Conservation (phyloP, 2,113 vertebrate species). For the Benitochromis conjunctus region DNA sequence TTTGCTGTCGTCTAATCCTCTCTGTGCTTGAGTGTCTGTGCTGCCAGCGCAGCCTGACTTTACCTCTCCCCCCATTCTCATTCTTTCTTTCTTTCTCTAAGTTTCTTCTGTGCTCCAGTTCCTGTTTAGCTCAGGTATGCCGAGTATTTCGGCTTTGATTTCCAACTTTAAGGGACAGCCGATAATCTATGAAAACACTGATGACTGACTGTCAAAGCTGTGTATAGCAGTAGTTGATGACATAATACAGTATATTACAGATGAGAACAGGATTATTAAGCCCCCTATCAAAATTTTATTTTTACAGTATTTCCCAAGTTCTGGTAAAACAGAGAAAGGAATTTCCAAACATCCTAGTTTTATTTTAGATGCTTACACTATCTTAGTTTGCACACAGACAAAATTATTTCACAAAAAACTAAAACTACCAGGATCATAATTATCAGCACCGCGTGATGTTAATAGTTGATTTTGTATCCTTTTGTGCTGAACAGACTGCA, state of each 20-base stretch:
- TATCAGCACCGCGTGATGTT: background rate
- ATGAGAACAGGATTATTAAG: background rate
- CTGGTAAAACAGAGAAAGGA: background rate
- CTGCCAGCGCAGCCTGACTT: background rate
- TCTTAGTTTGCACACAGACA: background rate
- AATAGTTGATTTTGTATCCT: background rate
- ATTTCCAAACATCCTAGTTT: background rate
- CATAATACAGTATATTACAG: background rate
- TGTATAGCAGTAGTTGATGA: background rate
- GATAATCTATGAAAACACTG: background rate
- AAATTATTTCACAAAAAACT: background rate
- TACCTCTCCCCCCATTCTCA: background rate
- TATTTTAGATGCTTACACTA: background rate
- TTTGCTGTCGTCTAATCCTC: background rate
- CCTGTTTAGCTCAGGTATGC: background rate
- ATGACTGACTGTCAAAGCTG: background rate
- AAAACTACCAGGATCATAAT: background rate
- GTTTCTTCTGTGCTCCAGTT: background rate
- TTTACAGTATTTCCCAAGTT: background rate
- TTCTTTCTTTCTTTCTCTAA: background rate
- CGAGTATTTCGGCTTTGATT: background rate
- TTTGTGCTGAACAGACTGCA: background rate
- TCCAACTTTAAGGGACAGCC: background rate
- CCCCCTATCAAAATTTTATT: background rate
- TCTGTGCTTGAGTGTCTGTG: background rate